A percentile compares a stretch with the other conserved stretches of the same genome.
These are phyloP conservation scores for Setophaga kirtlandii DNA, from an alignment of 2,113 vertebrate species.

Conservation along the genomic window DNA sequence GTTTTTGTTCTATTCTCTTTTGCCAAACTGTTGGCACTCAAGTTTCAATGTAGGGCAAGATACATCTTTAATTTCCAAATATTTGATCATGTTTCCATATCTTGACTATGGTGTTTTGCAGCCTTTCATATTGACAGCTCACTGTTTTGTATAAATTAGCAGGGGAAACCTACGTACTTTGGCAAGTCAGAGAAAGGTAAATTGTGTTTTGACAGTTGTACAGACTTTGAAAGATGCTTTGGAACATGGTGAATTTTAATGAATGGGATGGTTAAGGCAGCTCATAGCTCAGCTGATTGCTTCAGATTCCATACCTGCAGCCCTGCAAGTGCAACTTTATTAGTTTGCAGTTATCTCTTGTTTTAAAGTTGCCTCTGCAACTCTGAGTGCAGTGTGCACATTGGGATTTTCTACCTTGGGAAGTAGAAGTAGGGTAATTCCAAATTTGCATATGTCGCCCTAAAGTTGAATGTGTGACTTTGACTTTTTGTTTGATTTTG, in stretches of 20 bases:
- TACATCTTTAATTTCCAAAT: neutral
- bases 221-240: slow-evolving; percentile 18
- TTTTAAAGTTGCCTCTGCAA: neutral
- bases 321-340: neutral
- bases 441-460: neutral
- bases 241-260: slow-evolving; percentile 33
- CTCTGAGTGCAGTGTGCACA: neutral
- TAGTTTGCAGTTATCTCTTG: neutral
- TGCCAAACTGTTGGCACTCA: neutral
- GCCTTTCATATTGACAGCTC: slow-evolving; percentile 11
- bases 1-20: neutral
- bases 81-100: neutral
- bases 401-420: neutral
- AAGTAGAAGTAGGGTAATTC: neutral
- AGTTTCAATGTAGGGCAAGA: neutral
- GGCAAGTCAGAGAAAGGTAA: slow-evolving; percentile 18
- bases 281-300: neutral
- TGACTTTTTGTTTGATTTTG: neutral
- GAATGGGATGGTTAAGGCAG: neutral
- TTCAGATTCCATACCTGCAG: neutral
- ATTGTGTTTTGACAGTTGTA: slow-evolving; percentile 60
- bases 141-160: slow-evolving; percentile 13
- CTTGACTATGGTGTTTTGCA: neutral
- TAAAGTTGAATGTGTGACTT: neutral
- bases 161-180: neutral